Evolutionary conservation across 2,113 vertebrate species (phyloP).

Genomic region (Sylvia atricapilla): DNA sequence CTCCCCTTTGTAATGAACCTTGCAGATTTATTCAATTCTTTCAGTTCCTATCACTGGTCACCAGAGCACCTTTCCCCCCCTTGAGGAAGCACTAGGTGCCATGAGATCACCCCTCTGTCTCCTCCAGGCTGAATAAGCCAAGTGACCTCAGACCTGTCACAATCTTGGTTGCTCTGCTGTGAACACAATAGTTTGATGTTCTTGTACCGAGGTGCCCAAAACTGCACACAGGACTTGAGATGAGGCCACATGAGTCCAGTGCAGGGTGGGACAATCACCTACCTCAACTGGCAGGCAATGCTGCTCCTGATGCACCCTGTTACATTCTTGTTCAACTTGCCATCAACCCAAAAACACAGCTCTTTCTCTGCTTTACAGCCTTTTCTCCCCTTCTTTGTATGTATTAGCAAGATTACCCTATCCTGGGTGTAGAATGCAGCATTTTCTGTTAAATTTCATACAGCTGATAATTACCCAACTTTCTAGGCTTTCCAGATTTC

Average conservation of each 20-base stretch:
- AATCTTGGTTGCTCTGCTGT: neutral
- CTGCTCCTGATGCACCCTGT: neutral
- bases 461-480: neutral
- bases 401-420: neutral
- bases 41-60: accelerated
- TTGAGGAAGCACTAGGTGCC: neutral
- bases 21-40: neutral
- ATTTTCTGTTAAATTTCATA: neutral
- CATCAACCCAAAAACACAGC: neutral
- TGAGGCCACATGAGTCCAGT: accelerated
- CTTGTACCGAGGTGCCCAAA: neutral
- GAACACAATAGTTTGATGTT: neutral
- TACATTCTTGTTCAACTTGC: neutral
- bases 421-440: neutral
- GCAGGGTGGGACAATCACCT: neutral
- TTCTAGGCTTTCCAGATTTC: neutral
- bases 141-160: neutral
- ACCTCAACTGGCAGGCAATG: accelerated
- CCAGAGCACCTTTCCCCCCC: accelerated
- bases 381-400: neutral
- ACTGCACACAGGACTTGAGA: too few species aligned
- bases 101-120: neutral
- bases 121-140: neutral
- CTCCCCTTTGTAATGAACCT: neutral
- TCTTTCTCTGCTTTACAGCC: neutral